Percentiles rank a stretch among this genome's conserved stretches.
phyloP scores from a whole-genome alignment of 2,888 invertebrate genomes.

The Eurytoma adleriae region DNA sequence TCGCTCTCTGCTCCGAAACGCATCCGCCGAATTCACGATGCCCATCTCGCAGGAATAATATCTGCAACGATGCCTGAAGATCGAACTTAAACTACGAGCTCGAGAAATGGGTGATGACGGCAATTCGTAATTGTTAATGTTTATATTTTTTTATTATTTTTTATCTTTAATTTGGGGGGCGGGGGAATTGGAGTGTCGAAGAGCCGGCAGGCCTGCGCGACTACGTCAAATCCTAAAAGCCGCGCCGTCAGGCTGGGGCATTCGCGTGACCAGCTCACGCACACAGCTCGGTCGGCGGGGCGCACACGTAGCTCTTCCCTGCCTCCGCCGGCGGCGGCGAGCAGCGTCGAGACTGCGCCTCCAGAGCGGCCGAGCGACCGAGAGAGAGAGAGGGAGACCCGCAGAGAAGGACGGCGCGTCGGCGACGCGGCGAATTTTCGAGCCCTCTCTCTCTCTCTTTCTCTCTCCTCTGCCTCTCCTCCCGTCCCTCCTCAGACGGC shows the following conservation, averaged over 20 bases:
- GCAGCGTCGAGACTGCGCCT: constrained; percentile 17
- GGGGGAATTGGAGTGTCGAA: too few species aligned
- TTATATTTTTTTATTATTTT: too few species aligned
- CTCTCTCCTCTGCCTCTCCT: constrained; percentile 12
- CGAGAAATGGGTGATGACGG: too few species aligned
- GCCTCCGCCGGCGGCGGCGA: constrained; percentile 13
- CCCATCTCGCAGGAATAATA: too few species aligned
- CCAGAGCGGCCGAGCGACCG: neutral
- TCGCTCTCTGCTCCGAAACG: too few species aligned
- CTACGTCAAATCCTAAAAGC: constrained; percentile 41
- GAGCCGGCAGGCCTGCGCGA: constrained; percentile 5
- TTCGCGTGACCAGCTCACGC: constrained; percentile 37
- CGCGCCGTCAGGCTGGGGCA: constrained; percentile 27
- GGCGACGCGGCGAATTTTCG: constrained; percentile 70
- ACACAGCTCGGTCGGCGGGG: neutral
- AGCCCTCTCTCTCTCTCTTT: constrained; percentile 58
- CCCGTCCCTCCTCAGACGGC: constrained; percentile 19
- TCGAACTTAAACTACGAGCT: too few species aligned
- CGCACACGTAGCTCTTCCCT: neutral
- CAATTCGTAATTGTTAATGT: too few species aligned
- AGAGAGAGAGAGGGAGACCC: constrained; percentile 1
- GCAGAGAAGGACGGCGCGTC: neutral
- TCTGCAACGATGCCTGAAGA: too few species aligned
- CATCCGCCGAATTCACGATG: too few species aligned
- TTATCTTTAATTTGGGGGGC: too few species aligned